A percentile compares a stretch with the other conserved stretches of the same genome.
Conservation (phyloP, 2,888 invertebrate genomes). For the Scaptomyza cyrtandrae region DNA sequence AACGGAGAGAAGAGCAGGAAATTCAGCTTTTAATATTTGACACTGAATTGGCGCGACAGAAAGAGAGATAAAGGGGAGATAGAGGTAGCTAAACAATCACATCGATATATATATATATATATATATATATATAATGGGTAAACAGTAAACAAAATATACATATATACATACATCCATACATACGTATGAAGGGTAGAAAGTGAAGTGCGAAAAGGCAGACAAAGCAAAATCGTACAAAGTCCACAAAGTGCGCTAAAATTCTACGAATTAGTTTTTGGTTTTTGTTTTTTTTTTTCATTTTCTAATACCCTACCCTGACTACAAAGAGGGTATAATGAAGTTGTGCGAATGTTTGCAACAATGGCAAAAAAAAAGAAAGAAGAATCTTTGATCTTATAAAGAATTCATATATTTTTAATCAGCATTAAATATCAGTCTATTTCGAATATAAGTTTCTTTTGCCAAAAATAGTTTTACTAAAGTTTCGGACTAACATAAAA, state of each 20-base stretch:
- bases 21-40: constrained; percentile 23
- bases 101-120: constrained; percentile 17
- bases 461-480: too few relatives aligned
- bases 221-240: constrained; percentile 41
- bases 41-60: constrained; percentile 29
- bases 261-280: constrained; percentile 3
- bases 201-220: neutral
- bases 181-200: neutral
- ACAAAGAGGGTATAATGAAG: too few relatives aligned
- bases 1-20: constrained; percentile 6
- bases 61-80: neutral
- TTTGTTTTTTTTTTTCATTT: neutral
- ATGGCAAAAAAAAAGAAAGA: too few relatives aligned
- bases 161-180: constrained; percentile 1
- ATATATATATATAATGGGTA: constrained; percentile 44
- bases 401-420: too few relatives aligned
- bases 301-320: neutral
- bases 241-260: constrained; percentile 31
- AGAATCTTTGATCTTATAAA: too few relatives aligned
- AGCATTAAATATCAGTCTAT: too few relatives aligned
- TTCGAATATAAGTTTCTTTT: too few relatives aligned
- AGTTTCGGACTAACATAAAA: too few relatives aligned
- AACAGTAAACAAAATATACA: constrained; percentile 30
- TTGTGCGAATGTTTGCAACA: too few relatives aligned
- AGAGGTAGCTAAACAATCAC: constrained; percentile 16